phyloP scores from a whole-genome alignment of 2,888 invertebrate genomes.

The Apamea monoglypha region DNA sequence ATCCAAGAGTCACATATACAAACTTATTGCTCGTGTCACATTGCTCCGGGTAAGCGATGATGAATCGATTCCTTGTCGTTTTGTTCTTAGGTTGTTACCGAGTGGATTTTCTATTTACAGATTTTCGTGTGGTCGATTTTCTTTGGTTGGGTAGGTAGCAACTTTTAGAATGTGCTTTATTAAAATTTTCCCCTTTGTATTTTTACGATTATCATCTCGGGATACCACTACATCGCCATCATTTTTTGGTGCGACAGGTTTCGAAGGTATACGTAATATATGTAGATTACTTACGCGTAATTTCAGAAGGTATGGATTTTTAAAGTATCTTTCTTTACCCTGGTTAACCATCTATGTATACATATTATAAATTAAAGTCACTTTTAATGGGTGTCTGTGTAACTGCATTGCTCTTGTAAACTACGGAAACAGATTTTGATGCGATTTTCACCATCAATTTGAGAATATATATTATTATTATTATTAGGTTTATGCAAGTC shows the following conservation, averaged over 20 bases:
- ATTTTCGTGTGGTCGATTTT: conserved; percentile 19
- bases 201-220: no score
- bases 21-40: conserved; percentile 31
- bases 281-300: background rate
- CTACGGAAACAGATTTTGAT: no score
- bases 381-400: no score
- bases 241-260: no score
- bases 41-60: conserved; percentile 38
- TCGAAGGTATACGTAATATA: background rate
- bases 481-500: no score
- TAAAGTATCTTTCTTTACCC: background rate
- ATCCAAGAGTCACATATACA: conserved; percentile 46
- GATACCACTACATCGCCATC: background rate
- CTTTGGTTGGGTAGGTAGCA: background rate
- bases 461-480: no score
- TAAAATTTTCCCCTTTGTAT: no score
- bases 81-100: conserved; percentile 9
- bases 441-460: no score
- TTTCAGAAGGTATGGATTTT: no score
- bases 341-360: background rate
- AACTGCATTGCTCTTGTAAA: no score
- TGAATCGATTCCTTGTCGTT: conserved; percentile 39
- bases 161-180: background rate
- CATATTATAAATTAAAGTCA: no score
- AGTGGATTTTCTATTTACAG: conserved; percentile 21